Evolutionary conservation across 2,113 vertebrate genomes (phyloP).

Genomic region (Hippocampus comes): DNA sequence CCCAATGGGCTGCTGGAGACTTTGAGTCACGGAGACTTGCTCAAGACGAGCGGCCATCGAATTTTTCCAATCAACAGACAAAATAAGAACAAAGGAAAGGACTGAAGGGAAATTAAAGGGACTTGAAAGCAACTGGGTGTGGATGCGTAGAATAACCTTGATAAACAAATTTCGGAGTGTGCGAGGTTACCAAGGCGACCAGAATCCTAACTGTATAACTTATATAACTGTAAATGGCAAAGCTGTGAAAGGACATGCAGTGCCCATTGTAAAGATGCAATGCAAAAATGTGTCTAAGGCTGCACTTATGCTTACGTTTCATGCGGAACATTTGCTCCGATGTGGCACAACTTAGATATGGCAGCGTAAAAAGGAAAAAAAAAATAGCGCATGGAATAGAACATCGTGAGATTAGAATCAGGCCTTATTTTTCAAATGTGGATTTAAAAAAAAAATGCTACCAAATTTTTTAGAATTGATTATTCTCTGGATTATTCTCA

Average conservation of each 20-base stretch:
- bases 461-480: no score
- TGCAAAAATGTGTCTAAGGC: background rate
- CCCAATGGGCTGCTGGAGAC: constrained; percentile 33
- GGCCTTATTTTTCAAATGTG: no score
- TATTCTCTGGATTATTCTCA: no score
- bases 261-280: background rate
- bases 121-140: constrained; percentile 1
- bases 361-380: background rate
- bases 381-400: no score
- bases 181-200: background rate
- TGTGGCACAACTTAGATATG: background rate
- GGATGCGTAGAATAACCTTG: background rate
- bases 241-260: background rate
- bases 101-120: background rate
- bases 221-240: background rate
- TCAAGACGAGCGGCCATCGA: background rate
- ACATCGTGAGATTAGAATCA: no score
- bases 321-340: no score
- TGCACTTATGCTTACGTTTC: no score
- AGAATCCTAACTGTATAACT: background rate
- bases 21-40: background rate
- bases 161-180: constrained; percentile 5
- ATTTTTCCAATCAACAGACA: background rate
- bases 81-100: constrained; percentile 9
- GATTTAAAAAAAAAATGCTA: no score